These are phyloP conservation scores for Azorinus chamasolen DNA, from an alignment of 2,888 invertebrate genomes.

Conservation along the genomic window DNA sequence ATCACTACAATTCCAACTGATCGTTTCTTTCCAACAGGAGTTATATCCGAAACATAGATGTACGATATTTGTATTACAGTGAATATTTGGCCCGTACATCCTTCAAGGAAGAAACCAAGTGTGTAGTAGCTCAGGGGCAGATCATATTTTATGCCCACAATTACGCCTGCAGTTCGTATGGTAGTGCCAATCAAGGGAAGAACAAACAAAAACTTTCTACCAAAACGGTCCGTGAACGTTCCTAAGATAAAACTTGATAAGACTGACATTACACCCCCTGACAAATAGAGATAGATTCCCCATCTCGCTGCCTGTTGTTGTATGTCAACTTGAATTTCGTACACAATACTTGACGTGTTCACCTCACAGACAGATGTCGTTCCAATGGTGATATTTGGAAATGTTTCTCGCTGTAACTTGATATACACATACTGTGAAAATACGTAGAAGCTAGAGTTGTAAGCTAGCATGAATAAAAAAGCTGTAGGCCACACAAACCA, in stretches of 20 bases:
- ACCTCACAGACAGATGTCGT: constrained; percentile 31
- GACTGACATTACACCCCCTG: constrained; percentile 43
- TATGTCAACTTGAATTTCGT: constrained; percentile 33
- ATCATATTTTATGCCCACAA: constrained; percentile 48
- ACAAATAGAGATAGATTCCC: constrained; percentile 50
- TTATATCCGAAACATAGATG: constrained; percentile 63
- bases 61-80: constrained; percentile 45
- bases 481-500: constrained; percentile 32
- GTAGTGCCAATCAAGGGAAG: constrained; percentile 51
- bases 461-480: constrained; percentile 42
- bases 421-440: constrained; percentile 51
- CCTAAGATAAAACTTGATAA: constrained; percentile 57
- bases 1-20: constrained; percentile 54
- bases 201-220: constrained; percentile 59
- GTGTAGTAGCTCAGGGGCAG: constrained; percentile 48
- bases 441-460: constrained; percentile 16
- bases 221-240: constrained; percentile 59
- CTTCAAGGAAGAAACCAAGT: constrained; percentile 56
- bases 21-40: constrained; percentile 51
- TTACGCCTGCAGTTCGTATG: constrained; percentile 33
- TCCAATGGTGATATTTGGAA: constrained; percentile 25
- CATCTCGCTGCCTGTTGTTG: constrained; percentile 57
- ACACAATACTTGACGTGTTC: constrained; percentile 23
- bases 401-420: constrained; percentile 40
- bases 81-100: constrained; percentile 58